Conservation (phyloP, 2,888 invertebrate genomes). For the Morinoia aosen region DNA sequence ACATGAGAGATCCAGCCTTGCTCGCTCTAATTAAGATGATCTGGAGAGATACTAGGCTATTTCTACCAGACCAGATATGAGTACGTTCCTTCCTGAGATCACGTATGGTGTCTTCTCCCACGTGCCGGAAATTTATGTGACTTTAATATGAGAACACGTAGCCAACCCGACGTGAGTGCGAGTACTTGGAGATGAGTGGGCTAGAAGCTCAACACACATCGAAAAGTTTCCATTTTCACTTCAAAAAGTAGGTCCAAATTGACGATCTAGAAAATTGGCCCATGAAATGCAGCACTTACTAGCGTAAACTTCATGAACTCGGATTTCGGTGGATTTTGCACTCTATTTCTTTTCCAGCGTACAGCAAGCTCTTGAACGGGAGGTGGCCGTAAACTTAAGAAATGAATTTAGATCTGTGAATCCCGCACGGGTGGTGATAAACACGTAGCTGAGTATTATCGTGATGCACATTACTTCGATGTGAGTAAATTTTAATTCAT, state of each 20-base stretch:
- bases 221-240: background rate
- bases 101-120: conserved; percentile 12
- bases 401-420: too few relatives aligned
- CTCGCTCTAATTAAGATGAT: background rate
- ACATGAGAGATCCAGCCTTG: background rate
- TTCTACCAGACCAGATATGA: background rate
- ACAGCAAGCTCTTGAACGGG: background rate
- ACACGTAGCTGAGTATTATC: background rate
- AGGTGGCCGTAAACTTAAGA: too few relatives aligned
- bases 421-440: too few relatives aligned
- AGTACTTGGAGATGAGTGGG: background rate
- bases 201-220: background rate
- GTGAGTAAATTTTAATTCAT: background rate
- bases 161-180: background rate
- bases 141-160: background rate
- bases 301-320: background rate
- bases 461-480: background rate
- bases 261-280: background rate
- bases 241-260: conserved; percentile 3
- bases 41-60: background rate
- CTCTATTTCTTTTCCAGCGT: background rate
- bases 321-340: background rate
- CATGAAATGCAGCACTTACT: background rate
- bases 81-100: background rate
- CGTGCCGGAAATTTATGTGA: background rate